Base-by-base conservation (phyloP, 1,140 invertebrate species). In the Gerris buenoi region DNA sequence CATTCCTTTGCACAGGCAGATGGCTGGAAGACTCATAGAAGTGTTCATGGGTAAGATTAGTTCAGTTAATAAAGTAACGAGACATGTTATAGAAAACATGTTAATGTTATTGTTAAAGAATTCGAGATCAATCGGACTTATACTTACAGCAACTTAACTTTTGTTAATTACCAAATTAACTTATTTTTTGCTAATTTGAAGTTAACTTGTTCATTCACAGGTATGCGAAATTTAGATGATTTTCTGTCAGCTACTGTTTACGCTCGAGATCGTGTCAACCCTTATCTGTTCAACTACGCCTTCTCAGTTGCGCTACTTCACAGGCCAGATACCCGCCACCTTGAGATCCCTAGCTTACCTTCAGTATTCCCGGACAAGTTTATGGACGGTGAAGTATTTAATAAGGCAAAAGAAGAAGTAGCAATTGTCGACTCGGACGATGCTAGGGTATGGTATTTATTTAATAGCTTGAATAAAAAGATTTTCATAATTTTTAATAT, bases 31-130 rank as follows among this genome's bases (percentile, higher is more conserved):
- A 14, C 81, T 91, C 2, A 88, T 89, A 64, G 83, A 88, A 67
- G 83, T 89, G 65, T 89, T 90, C 71, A 79, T 88, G 77, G 80
- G 85, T 84, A 74, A 46, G n/a, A n/a, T n/a, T n/a, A n/a, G n/a
- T n/a, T n/a, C n/a, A n/a, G n/a, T n/a, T n/a, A n/a, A n/a, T n/a
- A n/a, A n/a, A n/a, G n/a, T n/a, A n/a, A n/a, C n/a, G n/a, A n/a
- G n/a, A n/a, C n/a, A n/a, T n/a, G n/a, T n/a, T n/a, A n/a, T n/a
- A n/a, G n/a, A n/a, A n/a, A n/a, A n/a, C n/a, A n/a, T n/a, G n/a
- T n/a, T n/a, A n/a, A n/a, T n/a, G n/a, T n/a, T n/a, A n/a, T n/a
- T n/a, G n/a, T n/a, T n/a, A n/a, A n/a, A n/a, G n/a, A n/a, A n/a
- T n/a, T n/a, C n/a, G n/a, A n/a, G n/a, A n/a, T n/a, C n/a, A n/a